Evolutionary conservation across 2,888 invertebrate species (phyloP), one percentile per base, ranked within the genome.

Genomic region (Dastarcus helophoroides): DNA sequence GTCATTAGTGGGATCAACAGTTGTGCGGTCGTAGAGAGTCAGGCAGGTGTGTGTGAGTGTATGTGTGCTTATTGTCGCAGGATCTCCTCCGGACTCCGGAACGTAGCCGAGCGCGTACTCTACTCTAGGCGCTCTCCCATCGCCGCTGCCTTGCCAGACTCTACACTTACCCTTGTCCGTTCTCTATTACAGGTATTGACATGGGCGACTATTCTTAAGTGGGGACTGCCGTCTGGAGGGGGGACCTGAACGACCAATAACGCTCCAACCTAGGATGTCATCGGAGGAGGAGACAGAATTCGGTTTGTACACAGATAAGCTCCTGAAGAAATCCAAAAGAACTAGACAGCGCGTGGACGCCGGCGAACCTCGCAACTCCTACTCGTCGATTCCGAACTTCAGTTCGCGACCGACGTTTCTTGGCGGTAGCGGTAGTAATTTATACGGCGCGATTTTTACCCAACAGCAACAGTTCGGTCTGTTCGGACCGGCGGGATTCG

Each of bases 321-420:
- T 82, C 71, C 76, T 84, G 74, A 85, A 84, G 81, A 83, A 84
- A 76, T 78, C 80, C 68, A 88, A 86, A 72, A 81, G 88, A 69
- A 84, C 83, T 71, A 79, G 89, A 76, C 88, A 89, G 77, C 82
- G 88, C 70, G 89, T 88, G 72, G 88, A 89, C 83, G 89, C 88
- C 73, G 88, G 89, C 58, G 88, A 90, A 73, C 83, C 84, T 67
- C 80, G 88, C 68, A 89, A 88, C 75, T 83, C 84, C 67, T 89
- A 89, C 72, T 84, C 80, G 54, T 76, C 76, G 56, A 77, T 79
- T 55, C 76, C 76, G 60, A 76, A 76, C 66, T 76, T 77, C 60
- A 76, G 76, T 69, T 76, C 76, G 65, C 73, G 76, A 62, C 76
- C 78, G 71, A 78, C 76, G 65, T 83, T 77, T 71, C 80, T 85